These are phyloP conservation scores for Rhabdomys pumilio DNA, from an alignment of 2,797 vertebrate genomes.

Conservation along the genomic window DNA sequence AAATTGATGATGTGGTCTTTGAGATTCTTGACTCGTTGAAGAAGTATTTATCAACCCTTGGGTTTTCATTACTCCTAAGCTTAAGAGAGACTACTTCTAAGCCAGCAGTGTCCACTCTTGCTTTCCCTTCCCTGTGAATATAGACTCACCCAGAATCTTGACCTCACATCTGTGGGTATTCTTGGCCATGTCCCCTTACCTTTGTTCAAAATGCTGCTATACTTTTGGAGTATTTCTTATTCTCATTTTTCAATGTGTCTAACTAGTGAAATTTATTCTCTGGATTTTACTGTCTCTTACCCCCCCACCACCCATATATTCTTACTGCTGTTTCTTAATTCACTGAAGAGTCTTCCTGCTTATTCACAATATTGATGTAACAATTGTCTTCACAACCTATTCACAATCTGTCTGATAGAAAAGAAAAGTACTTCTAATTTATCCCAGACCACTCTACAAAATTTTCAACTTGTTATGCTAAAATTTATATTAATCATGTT, in stretches of 20 bases:
- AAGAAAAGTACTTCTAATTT: neutral
- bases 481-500: conserved; percentile 32
- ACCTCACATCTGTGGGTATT: neutral
- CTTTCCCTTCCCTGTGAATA: neutral
- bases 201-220: neutral
- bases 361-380: conserved; percentile 8
- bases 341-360: neutral
- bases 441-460: neutral
- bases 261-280: neutral
- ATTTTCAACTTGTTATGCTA: neutral
- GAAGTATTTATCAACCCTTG: neutral
- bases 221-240: neutral
- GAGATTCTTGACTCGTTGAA: neutral
- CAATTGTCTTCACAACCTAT: conserved; percentile 2
- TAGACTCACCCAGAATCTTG: neutral
- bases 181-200: neutral
- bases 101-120: neutral
- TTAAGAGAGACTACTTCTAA: neutral
- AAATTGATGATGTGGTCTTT: neutral
- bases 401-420: conserved; percentile 14
- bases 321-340: neutral
- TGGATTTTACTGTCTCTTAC: neutral
- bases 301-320: neutral
- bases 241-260: neutral
- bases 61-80: neutral